These are phyloP conservation scores for Chloebia gouldiae DNA, from an alignment of 2,113 vertebrate species.

Conservation along the genomic window DNA sequence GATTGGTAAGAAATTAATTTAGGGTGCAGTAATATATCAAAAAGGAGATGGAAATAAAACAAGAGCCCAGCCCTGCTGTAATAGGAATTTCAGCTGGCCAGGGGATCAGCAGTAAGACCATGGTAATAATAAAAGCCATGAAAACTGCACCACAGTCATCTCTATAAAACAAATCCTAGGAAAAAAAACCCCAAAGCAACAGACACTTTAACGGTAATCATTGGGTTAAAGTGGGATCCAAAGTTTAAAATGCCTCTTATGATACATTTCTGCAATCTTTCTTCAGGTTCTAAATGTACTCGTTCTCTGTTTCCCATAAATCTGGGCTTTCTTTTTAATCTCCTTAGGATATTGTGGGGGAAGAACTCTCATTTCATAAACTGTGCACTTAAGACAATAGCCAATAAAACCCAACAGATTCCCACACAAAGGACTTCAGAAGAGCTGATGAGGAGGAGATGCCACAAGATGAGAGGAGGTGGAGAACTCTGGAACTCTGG, in stretches of 20 bases:
- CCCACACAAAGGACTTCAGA: neutral
- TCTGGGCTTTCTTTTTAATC: neutral
- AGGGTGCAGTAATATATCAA: neutral
- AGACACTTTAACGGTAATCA: neutral
- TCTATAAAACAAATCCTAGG: neutral
- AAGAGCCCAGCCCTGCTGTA: neutral
- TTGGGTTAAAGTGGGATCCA: neutral
- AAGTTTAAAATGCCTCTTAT: neutral
- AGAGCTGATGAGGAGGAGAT: neutral
- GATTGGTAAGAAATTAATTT: conserved; percentile 23
- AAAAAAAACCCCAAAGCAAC: too few species aligned
- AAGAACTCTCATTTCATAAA: neutral
- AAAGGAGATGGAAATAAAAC: neutral
- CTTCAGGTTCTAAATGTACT: neutral
- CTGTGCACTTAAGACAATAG: neutral
- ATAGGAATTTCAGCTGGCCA: neutral
- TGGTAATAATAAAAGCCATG: neutral
- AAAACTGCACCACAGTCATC: neutral
- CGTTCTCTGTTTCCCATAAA: neutral
- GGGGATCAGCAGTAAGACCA: neutral
- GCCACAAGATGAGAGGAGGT: neutral
- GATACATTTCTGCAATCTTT: neutral
- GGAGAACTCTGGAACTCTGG: neutral
- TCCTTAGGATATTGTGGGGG: neutral
- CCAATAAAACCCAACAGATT: neutral